Conservation (phyloP, 2,797 vertebrate genomes). For the Diplodus puntazzo region DNA sequence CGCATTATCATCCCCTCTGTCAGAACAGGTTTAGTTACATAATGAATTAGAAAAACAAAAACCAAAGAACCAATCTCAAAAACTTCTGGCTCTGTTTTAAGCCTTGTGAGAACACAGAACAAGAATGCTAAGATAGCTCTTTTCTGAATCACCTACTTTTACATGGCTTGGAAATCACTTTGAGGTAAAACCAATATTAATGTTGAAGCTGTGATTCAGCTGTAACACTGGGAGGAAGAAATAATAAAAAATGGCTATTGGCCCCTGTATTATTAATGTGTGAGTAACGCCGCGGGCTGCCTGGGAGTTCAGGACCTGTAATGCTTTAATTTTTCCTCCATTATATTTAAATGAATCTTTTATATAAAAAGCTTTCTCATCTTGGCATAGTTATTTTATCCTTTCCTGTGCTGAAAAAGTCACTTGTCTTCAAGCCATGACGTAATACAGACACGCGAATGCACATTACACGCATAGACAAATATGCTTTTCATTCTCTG, state of each 20-base stretch:
- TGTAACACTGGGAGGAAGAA: neutral
- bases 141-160: slow-evolving; percentile 9
- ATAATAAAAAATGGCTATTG: slow-evolving; percentile 36
- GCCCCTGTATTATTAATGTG: slow-evolving; percentile 46
- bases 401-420: neutral
- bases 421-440: neutral
- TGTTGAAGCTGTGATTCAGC: slow-evolving; percentile 9
- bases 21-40: slow-evolving; percentile 52
- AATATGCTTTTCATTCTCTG: neutral
- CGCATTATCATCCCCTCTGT: slow-evolving; percentile 34
- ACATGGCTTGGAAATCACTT: slow-evolving; percentile 6
- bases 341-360: slow-evolving; percentile 18
- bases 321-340: slow-evolving; percentile 7
- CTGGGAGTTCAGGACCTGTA: slow-evolving; percentile 12
- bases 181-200: slow-evolving; percentile 25
- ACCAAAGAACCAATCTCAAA: neutral
- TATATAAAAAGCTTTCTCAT: neutral
- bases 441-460: neutral
- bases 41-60: slow-evolving; percentile 27
- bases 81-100: neutral
- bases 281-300: slow-evolving; percentile 15
- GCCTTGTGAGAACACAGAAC: neutral
- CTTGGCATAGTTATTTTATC: neutral
- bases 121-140: neutral
- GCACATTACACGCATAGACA: neutral